Evolutionary conservation across 2,797 vertebrate genomes (phyloP), one percentile per base, ranked within the genome.

Genomic region (Myotis findleyi): DNA sequence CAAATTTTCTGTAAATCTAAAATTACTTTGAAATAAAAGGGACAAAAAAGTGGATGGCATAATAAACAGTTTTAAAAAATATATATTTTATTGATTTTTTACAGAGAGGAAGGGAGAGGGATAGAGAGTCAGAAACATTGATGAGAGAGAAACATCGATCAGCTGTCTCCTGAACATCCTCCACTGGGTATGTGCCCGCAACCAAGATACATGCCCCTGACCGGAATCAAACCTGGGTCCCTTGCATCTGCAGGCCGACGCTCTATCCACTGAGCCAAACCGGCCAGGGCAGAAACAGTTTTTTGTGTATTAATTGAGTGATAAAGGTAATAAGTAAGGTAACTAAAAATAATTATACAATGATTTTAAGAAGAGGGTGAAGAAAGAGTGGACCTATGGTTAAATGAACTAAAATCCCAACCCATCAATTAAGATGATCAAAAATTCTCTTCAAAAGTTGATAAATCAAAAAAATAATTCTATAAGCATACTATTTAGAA

Each of bases 401-500:
- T 71, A 84, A 89, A 44, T 73, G 18, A 85, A 73, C 14, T 38
- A 95, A 93, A 81, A 6, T 81, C 75, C 41, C n/a, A 57, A 25
- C 7, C 7, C 13, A 21, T 77, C 6, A 86, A 44, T 11, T 20
- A 49, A 25, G 33, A 90, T 38, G 7, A 8, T 38, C 11, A 87
- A 76, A 66, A 86, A 18, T 80, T 47, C 12, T 36, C 36, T 49
- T 82, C 33, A 62, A 76, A 77, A 62, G 13, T 38, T 51, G 10
- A 62, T 44, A 49, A 85, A 17, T 75, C 20, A 71, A 2, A 64
- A 64, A 64, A 84, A 81, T 75, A 71, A 30, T 2, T 23, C 9
- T 75, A 0, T 36, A 81, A 16, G 13, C 12, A 16, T 51, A 44
- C 77, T 59, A 76, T 18, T 82, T 66, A 18, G 23, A 79, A 72